Evolutionary conservation across 1,140 invertebrate genomes (phyloP), one percentile per base, ranked within the genome.

Genomic region (Pseudomyrmex sp.): DNA sequence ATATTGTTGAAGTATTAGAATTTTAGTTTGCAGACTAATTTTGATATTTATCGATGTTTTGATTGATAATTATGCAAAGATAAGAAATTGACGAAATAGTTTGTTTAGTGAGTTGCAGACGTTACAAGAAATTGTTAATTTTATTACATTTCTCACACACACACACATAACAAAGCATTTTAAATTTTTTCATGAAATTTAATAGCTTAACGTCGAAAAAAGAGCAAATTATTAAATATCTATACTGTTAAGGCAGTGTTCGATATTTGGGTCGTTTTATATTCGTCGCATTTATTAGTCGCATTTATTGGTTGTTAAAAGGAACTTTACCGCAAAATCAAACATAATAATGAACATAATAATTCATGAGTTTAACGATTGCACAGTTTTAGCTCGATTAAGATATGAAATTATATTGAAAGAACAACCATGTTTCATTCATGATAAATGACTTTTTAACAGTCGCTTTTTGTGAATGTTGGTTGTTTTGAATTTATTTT

Each of bases 401-500:
- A 7, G 0, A 35, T 35, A 35, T 52, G 50, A 10, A 52, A 52
- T 76, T 13, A 20, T 12, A 10, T 35, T 13, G 9, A 69, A n/a
- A 18, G 2, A 2, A 46, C 12, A 5, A 58, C 69, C 23, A 10
- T 65, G 13, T 1, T 52, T 15, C 46, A 52, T n/a, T 46, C 18
- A 20, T 20, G 12, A 62, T 63, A 63, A 9, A 62, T 23, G 18
- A 2, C 13, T 66, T 76, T 35, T n/a, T 44, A 44, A 8, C 9
- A 5, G 18, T 15, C 13, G 13, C 13, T 58, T 69, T 56, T 77
- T 46, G 48, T 46, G 18, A n/a, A 68, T 12, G 20, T 18, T 18
- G n/a, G 46, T 50, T 54, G 54, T 15, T 18, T 70, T 12, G 23
- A 56, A 50, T 80, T 59, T 59, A 59, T 59, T 80, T 72, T 13